These are phyloP conservation scores for Cataglyphis rosenhaueri DNA, from an alignment of 2,888 invertebrate genomes.

Conservation along the genomic window DNA sequence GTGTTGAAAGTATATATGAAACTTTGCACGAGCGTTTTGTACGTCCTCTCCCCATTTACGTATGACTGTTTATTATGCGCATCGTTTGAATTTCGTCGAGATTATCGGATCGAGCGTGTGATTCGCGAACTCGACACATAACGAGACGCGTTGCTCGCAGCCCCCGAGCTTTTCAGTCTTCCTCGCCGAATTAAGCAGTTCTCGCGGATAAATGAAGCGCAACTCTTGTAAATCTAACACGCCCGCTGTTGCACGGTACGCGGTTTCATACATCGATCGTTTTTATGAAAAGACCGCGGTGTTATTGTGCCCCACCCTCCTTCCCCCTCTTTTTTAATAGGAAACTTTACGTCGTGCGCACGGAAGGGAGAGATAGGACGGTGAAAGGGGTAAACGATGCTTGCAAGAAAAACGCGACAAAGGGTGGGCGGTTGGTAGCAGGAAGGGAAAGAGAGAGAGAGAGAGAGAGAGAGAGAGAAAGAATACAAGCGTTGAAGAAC, in stretches of 20 bases:
- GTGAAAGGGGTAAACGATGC: constrained; percentile 74
- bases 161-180: constrained; percentile 6
- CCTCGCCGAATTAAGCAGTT: constrained; percentile 21
- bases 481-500: constrained; percentile 45
- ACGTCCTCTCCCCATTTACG: not conserved
- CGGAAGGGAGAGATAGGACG: constrained; percentile 66
- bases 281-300: constrained; percentile 73
- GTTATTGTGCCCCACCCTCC: constrained; percentile 73
- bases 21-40: not conserved
- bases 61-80: not conserved
- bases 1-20: not conserved
- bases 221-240: constrained; percentile 61
- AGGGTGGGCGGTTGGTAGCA: constrained; percentile 54
- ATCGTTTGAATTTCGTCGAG: not conserved
- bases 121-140: not conserved
- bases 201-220: constrained; percentile 64
- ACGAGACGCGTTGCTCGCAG: not conserved
- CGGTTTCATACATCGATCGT: constrained; percentile 61
- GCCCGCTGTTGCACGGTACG: constrained; percentile 20
- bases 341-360: constrained; percentile 68
- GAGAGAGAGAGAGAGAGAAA: constrained; percentile 59
- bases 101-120: not conserved
- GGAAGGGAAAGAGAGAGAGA: constrained; percentile 38
- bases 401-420: constrained; percentile 56
- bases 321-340: constrained; percentile 73